Evolutionary conservation across 1,140 invertebrate species (phyloP).

Genomic region (Drosophila oshimai): DNA sequence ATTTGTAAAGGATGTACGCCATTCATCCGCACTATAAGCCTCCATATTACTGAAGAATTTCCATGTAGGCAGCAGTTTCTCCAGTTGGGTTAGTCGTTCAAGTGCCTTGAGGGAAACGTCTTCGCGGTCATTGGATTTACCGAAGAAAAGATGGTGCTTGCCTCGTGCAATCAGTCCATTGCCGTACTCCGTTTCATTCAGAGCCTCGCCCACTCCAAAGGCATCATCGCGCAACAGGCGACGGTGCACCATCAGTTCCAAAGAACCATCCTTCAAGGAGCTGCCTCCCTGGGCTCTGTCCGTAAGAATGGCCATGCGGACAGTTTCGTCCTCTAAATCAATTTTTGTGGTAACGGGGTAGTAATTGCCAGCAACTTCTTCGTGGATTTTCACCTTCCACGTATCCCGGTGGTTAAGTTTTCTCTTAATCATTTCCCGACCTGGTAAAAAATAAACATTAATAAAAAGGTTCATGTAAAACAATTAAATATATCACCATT

Average conservation of each 20-base stretch:
- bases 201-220: constrained; percentile 96
- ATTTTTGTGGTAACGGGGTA: constrained; percentile 96
- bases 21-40: constrained; percentile 44
- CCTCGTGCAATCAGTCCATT: constrained; percentile 92
- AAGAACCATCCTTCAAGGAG: constrained; percentile 88
- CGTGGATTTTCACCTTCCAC: constrained; percentile 50
- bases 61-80: constrained; percentile 70
- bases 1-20: constrained; percentile 57
- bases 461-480: no score
- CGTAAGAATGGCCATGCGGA: constrained; percentile 88
- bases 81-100: constrained; percentile 61
- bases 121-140: constrained; percentile 83
- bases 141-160: constrained; percentile 86
- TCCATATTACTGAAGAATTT: constrained; percentile 73
- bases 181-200: constrained; percentile 92
- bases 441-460: not conserved
- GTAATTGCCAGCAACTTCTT: constrained; percentile 89
- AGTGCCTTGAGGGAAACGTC: constrained; percentile 43
- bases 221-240: constrained; percentile 93
- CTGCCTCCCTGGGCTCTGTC: constrained; percentile 95
- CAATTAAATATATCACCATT: constrained; percentile 84
- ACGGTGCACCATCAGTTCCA: constrained; percentile 94
- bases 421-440: constrained; percentile 92
- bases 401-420: constrained; percentile 87
- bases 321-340: constrained; percentile 83